A percentile compares a stretch with the other conserved stretches of the same genome.
These are phyloP conservation scores for Etheostoma cragini DNA, from an alignment of 2,113 vertebrate genomes.

Conservation along the genomic window DNA sequence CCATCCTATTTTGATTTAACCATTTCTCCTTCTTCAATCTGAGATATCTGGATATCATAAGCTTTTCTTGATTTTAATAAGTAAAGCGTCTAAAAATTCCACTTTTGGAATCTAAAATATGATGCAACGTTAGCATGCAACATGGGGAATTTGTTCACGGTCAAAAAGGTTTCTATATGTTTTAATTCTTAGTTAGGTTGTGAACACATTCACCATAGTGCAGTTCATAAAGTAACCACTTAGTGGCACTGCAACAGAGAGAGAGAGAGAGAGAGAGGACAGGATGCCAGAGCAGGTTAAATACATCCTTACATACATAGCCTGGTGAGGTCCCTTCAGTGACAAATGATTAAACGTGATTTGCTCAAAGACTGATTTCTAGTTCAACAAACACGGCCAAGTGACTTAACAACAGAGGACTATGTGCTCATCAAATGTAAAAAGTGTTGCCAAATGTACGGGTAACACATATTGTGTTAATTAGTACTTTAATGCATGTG, in stretches of 20 bases:
- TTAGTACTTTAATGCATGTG: background rate
- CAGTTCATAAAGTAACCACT: constrained; percentile 56
- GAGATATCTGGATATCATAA: background rate
- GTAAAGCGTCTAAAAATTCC: background rate
- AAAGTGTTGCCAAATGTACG: background rate
- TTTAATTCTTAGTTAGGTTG: background rate
- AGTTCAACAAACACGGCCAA: background rate
- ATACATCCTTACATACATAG: constrained; percentile 43
- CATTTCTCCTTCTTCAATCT: background rate
- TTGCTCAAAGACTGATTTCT: background rate
- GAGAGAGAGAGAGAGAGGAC: background rate
- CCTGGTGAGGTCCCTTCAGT: background rate
- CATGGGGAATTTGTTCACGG: too few relatives aligned
- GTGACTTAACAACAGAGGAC: background rate
- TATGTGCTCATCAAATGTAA: background rate
- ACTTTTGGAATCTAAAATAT: constrained; percentile 4
- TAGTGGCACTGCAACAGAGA: constrained; percentile 43
- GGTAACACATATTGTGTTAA: background rate
- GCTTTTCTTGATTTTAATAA: constrained; percentile 4
- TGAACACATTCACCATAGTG: background rate
- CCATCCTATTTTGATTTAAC: background rate
- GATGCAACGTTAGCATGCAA: background rate
- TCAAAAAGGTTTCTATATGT: background rate
- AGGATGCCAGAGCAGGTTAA: constrained; percentile 17
- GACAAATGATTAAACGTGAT: background rate